A percentile compares a stretch with the other conserved stretches of the same genome.
Evolutionary conservation across 2,888 invertebrate genomes (phyloP).

Genomic region (Drosophila putrida): DNA sequence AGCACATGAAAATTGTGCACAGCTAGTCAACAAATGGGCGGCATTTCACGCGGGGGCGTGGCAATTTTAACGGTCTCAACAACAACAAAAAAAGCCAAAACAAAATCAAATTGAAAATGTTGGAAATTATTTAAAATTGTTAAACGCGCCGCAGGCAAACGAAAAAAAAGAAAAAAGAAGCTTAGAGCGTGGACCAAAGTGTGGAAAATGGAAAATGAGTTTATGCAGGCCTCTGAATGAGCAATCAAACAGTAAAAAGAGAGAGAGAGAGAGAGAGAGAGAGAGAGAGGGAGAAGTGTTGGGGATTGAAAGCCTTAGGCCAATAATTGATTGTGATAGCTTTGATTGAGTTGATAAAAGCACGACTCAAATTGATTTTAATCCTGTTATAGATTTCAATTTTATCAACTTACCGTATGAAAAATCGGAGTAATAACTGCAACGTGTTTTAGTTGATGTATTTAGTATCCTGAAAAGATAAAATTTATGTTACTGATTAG

Average conservation of each 20-base stretch:
- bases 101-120: constrained; percentile 48
- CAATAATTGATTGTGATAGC: constrained; percentile 21
- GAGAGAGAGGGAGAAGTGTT: background rate
- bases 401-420: constrained; percentile 15
- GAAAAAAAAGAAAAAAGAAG: background rate
- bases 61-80: constrained; percentile 15
- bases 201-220: constrained; percentile 23
- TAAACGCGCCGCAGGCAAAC: constrained; percentile 12
- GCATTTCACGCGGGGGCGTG: constrained; percentile 23
- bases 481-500: background rate
- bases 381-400: background rate
- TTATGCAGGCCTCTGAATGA: constrained; percentile 3
- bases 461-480: constrained; percentile 22
- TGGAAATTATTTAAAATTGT: constrained; percentile 25
- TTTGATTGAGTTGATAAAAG: constrained; percentile 18
- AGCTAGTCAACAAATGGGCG: constrained; percentile 16
- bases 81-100: background rate
- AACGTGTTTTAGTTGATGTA: background rate
- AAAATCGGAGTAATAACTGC: background rate
- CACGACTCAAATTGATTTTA: constrained; percentile 11
- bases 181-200: background rate
- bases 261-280: background rate
- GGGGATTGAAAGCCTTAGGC: background rate
- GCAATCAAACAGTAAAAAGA: background rate
- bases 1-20: constrained; percentile 55